Percentiles rank a stretch among this genome's conserved stretches.
These are phyloP conservation scores for Bothrops alternatus DNA, from an alignment of 2,797 vertebrate species.

Conservation along the genomic window DNA sequence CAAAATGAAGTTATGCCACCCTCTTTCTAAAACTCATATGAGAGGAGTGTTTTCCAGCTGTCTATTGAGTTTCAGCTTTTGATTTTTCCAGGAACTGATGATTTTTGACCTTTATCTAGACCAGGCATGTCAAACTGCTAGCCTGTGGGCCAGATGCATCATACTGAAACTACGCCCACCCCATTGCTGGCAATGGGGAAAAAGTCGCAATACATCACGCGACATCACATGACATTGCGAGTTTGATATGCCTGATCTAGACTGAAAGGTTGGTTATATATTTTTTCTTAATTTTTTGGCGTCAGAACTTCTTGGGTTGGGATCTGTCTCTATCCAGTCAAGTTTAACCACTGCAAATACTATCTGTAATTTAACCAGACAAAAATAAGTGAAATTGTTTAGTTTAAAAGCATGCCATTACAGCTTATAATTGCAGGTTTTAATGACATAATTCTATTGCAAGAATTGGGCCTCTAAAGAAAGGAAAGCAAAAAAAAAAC, in stretches of 20 bases:
- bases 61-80: neutral
- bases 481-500: neutral
- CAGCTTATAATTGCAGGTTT: neutral
- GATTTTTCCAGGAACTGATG: neutral
- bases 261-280: neutral
- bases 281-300: neutral
- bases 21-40: neutral
- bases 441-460: neutral
- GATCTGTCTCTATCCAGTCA: neutral
- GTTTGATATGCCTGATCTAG: too few species aligned
- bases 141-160: too few species aligned
- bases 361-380: neutral
- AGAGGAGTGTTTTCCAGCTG: neutral
- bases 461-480: neutral
- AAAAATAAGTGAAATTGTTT: neutral
- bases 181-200: too few species aligned
- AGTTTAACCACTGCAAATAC: neutral
- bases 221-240: too few species aligned
- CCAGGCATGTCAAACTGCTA: too few species aligned
- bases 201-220: rapidly evolving
- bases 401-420: neutral
- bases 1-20: neutral
- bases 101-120: neutral
- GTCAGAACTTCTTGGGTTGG: neutral
- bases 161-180: too few species aligned